Percentiles rank a stretch among this genome's conserved stretches.
Evolutionary conservation across 2,113 vertebrate species (phyloP).

Genomic region (Pedetes capensis): DNA sequence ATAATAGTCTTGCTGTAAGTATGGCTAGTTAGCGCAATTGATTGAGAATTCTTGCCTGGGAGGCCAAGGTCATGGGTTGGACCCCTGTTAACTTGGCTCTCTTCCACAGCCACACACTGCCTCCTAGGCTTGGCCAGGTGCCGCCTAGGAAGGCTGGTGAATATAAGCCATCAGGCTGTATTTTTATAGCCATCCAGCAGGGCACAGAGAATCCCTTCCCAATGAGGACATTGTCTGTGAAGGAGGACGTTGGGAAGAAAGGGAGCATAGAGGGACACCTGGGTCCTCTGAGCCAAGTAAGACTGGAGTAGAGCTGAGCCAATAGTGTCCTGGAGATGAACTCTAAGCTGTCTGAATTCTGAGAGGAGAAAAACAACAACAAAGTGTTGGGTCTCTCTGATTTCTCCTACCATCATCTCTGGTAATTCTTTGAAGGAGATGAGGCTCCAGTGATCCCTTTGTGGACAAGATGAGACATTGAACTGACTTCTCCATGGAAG

Average conservation of each 20-base stretch:
- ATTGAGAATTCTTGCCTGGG: slow-evolving; percentile 40
- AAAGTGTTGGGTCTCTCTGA: not conserved
- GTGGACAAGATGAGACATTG: not conserved
- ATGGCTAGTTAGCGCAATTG: slow-evolving; percentile 21
- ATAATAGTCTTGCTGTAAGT: not conserved
- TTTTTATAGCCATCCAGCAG: slow-evolving; percentile 8
- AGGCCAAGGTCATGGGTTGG: slow-evolving; percentile 56
- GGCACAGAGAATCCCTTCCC: not conserved
- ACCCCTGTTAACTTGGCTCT: slow-evolving; percentile 54
- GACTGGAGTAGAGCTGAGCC: not conserved
- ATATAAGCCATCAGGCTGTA: slow-evolving; percentile 60
- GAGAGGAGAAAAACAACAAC: not conserved
- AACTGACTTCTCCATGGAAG: not conserved
- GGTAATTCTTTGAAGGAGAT: not conserved
- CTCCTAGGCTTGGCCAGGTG: slow-evolving; percentile 52
- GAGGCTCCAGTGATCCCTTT: not conserved
- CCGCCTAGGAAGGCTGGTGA: slow-evolving; percentile 13
- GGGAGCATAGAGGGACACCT: not conserved
- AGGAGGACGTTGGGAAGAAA: not conserved
- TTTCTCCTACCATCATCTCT: not conserved
- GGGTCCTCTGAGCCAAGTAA: not conserved
- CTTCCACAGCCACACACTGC: slow-evolving; percentile 65
- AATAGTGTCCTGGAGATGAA: not conserved
- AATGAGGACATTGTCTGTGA: not conserved
- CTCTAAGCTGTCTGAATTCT: not conserved